Conservation (phyloP, 2,113 vertebrate genomes). For the Mixornis gularis region DNA sequence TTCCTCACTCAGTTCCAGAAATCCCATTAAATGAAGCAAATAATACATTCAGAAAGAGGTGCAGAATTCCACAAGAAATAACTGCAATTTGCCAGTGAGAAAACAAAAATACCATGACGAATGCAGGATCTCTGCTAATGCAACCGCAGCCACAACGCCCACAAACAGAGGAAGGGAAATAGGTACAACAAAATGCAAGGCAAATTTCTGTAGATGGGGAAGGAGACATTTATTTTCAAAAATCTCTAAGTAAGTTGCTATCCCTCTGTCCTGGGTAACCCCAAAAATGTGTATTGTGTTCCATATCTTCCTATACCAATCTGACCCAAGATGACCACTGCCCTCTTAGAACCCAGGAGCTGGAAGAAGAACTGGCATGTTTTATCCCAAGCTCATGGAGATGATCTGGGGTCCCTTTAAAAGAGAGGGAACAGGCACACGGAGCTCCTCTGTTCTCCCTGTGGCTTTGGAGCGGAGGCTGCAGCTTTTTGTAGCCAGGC, state of each 20-base stretch:
- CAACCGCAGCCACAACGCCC: neutral
- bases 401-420: neutral
- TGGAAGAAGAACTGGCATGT: neutral
- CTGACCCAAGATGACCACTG: neutral
- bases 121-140: neutral
- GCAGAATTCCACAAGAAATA: neutral
- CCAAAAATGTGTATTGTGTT: neutral
- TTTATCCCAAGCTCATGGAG: neutral
- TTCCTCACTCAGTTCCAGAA: neutral
- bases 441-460: neutral
- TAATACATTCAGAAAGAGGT: neutral
- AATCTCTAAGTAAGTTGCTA: neutral
- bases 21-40: neutral
- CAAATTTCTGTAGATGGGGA: neutral
- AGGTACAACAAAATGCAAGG: neutral
- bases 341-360: neutral
- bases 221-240: neutral
- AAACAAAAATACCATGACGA: neutral
- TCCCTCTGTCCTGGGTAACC: neutral
- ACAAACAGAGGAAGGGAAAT: neutral
- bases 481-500: neutral
- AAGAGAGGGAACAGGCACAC: neutral
- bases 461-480: neutral
- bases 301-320: neutral
- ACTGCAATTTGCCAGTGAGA: neutral